These are phyloP conservation scores for Sarotherodon lohbergeri DNA, from an alignment of 2,113 vertebrate species.

Conservation along the genomic window DNA sequence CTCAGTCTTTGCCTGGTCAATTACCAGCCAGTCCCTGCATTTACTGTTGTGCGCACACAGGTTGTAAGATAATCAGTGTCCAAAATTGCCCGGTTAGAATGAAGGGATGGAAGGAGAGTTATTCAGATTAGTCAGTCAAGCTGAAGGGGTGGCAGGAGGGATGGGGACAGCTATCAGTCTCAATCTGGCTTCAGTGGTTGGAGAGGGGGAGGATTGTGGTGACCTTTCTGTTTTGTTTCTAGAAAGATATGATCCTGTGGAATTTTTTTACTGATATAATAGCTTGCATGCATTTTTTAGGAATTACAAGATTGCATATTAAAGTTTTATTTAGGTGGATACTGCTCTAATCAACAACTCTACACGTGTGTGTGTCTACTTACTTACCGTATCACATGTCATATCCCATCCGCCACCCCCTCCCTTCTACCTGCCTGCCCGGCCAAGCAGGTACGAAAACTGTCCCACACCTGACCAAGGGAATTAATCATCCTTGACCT, in stretches of 20 bases:
- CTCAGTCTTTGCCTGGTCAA: conserved; percentile 70
- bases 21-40: conserved; percentile 68
- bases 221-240: conserved; percentile 43
- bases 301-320: not conserved
- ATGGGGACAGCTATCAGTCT: conserved; percentile 59
- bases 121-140: conserved; percentile 69
- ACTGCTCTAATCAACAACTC: not conserved
- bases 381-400: not conserved
- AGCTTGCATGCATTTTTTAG: not conserved
- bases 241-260: conserved; percentile 38
- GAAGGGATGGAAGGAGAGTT: conserved; percentile 55
- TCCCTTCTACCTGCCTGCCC: conserved; percentile 33
- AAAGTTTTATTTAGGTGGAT: not conserved
- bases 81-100: conserved; percentile 59
- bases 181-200: conserved; percentile 34
- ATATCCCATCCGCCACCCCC: conserved; percentile 9
- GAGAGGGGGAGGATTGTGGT: not conserved
- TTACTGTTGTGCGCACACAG: conserved; percentile 61
- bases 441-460: conserved; percentile 62
- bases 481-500: conserved; percentile 80
- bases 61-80: conserved; percentile 66
- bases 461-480: conserved; percentile 66
- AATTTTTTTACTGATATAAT: conserved; percentile 6
- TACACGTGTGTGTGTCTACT: not conserved
- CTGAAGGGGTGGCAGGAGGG: conserved; percentile 54